phyloP scores from a whole-genome alignment of 1,140 invertebrate species.

The Bombus waltoni region DNA sequence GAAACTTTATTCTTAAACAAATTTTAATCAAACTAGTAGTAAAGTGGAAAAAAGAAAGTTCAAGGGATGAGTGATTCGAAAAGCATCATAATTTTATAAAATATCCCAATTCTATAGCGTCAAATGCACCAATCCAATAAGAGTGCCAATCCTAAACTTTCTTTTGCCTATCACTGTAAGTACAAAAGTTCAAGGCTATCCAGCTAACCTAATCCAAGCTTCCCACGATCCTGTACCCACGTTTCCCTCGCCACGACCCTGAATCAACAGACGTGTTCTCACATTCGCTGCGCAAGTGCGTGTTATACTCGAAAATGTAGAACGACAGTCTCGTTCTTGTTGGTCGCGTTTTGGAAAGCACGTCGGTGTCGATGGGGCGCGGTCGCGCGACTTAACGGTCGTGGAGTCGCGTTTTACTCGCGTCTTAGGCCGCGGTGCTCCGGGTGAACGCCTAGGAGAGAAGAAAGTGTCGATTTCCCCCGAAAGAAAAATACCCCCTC shows the following conservation, averaged over 20 bases:
- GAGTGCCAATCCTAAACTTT: too few species aligned
- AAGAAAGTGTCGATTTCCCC: constrained; percentile 71
- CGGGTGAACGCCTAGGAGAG: constrained; percentile 13
- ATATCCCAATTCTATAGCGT: too few species aligned
- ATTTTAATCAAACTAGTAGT: too few species aligned
- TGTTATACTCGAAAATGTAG: constrained; percentile 30
- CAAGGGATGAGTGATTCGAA: too few species aligned
- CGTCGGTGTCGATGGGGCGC: neutral
- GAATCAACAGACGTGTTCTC: too few species aligned
- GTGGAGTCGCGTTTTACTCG: neutral
- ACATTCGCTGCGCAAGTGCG: too few species aligned
- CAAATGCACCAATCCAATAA: too few species aligned
- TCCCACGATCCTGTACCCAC: neutral
- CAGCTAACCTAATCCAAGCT: neutral
- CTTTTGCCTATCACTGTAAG: too few species aligned
- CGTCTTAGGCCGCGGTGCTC: neutral
- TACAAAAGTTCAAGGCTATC: neutral
- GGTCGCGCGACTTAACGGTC: constrained; percentile 10
- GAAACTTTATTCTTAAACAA: neutral
- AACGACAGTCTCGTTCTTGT: constrained; percentile 51
- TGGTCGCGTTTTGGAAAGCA: constrained; percentile 66
- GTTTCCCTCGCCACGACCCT: neutral
- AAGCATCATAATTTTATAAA: too few species aligned
- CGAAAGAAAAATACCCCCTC: constrained; percentile 50
- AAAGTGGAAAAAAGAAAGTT: too few species aligned